Evolutionary conservation across 2,888 invertebrate genomes (phyloP), one percentile per base, ranked within the genome.

Genomic region (Drosophila antonietae): DNA sequence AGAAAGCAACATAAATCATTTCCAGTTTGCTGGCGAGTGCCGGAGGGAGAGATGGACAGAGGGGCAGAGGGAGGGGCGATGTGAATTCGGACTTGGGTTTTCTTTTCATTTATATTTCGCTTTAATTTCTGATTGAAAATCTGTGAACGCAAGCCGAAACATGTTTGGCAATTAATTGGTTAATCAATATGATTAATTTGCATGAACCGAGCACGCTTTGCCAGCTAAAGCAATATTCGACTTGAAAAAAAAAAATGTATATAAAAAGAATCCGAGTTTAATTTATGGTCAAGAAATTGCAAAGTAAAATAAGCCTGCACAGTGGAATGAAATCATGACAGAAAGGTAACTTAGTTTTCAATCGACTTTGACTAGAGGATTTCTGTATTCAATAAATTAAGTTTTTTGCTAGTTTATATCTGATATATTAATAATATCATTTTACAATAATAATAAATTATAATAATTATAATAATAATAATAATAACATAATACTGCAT

Each of bases 101-200:
- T 49, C 43, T 73, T 75, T 75, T 62, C 68, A 73, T 83, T 75
- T 82, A 71, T 82, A 69, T 78, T 83, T 82, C 68, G 78, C 65
- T 75, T 82, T 82, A 78, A 81, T 85, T 85, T 73, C 74, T 65
- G 83, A 83, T 84, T 86, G 83, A 86, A 86, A 83, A 80, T 78
- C 76, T 80, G 78, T 58, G 68, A 65, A 71, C 66, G 70, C 66
- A 68, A 57, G 51, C 60, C 76, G 73, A 85, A 84, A 84, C 86
- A 85, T 83, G 84, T 85, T 86, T 81, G 81, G 55, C 77, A 81
- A 81, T 88, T 88, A 83, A 87, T 87, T 88, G 83, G 81, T 84
- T 87, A 86, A 86, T 87, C 84, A 80, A 81, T 80, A 75, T 86
- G 81, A 83, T 84, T 84, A 82, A 84, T 87, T 87, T 87, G 88